Conservation (phyloP, 2,797 vertebrate species). For the Phataginus tricuspis region DNA sequence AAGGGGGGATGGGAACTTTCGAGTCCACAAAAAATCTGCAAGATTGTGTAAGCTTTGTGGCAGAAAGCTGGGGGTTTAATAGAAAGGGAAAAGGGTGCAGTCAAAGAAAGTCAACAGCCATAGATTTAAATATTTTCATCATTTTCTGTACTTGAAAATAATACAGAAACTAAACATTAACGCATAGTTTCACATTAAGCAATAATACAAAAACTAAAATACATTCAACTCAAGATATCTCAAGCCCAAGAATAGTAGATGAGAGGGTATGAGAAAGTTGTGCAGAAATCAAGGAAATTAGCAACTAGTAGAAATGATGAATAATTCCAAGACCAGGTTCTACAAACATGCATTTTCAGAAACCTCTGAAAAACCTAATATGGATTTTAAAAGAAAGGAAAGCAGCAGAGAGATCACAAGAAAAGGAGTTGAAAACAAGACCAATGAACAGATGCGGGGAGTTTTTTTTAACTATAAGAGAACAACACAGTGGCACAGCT, state of each 20-base stretch:
- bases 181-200: too few relatives aligned
- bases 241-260: not conserved
- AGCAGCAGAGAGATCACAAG: not conserved
- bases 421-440: not conserved
- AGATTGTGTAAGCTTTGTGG: not conserved
- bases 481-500: not conserved
- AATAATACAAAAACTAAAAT: not conserved
- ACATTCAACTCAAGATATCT: not conserved
- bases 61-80: not conserved
- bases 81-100: not conserved
- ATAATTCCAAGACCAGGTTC: not conserved
- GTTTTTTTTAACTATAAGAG: not conserved
- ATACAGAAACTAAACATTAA: not conserved
- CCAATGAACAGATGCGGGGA: not conserved
- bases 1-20: not conserved
- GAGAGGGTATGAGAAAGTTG: not conserved
- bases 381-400: not conserved
- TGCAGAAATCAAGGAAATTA: not conserved
- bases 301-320: not conserved
- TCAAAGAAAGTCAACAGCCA: not conserved
- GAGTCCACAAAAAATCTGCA: not conserved
- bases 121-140: not conserved
- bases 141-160: not conserved
- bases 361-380: not conserved
- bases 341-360: not conserved